Conservation (phyloP, 2,113 vertebrate species). For the Columba livia region DNA sequence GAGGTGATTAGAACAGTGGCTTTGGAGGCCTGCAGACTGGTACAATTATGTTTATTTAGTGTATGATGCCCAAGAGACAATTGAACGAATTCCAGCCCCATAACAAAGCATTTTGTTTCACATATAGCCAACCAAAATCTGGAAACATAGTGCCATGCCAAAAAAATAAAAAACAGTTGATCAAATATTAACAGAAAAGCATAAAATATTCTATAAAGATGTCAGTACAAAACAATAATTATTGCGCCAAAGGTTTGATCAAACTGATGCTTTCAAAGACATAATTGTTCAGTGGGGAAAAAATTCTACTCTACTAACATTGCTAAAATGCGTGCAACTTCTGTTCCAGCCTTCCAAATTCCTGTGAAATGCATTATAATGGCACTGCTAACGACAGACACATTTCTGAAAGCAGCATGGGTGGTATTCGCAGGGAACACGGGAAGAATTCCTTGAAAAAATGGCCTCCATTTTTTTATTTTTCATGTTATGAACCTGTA, state of each 20-base stretch:
- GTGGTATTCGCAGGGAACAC: neutral
- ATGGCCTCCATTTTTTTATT: neutral
- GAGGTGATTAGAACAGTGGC: neutral
- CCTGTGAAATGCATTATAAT: conserved; percentile 22
- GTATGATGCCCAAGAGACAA: neutral
- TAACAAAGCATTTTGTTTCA: conserved; percentile 27
- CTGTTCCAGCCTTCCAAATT: conserved; percentile 26
- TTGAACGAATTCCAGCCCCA: neutral
- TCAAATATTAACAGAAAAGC: conserved; percentile 45
- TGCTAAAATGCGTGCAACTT: neutral
- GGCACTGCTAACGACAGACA: neutral
- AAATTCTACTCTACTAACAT: neutral
- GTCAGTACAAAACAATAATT: conserved; percentile 41
- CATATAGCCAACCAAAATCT: neutral
- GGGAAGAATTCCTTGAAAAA: neutral
- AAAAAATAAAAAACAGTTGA: neutral
- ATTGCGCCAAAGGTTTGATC: conserved; percentile 16
- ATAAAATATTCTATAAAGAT: conserved; percentile 53
- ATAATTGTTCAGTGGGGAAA: conserved; percentile 11
- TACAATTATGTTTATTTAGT: neutral
- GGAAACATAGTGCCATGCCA: neutral
- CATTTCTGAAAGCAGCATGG: conserved; percentile 12
- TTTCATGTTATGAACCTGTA: neutral
- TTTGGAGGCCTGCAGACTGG: neutral
- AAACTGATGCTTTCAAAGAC: conserved; percentile 11